These are phyloP conservation scores for Cairina moschata DNA, from an alignment of 2,113 vertebrate genomes.

Conservation along the genomic window DNA sequence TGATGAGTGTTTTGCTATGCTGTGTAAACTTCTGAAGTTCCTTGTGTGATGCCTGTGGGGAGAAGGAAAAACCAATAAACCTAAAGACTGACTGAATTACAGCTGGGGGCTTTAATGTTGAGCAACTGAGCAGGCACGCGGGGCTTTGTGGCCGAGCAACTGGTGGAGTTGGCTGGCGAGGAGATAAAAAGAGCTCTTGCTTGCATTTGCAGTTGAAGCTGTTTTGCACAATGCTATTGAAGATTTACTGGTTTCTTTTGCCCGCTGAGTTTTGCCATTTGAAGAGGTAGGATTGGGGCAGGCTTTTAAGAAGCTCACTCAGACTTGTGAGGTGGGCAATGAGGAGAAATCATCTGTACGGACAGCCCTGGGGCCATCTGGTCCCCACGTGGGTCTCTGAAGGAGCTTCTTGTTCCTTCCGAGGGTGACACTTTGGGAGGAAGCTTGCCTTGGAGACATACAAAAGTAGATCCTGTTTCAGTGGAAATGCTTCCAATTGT, in stretches of 20 bases:
- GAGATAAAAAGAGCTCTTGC: not conserved
- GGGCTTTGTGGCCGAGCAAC: not conserved
- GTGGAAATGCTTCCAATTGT: not conserved
- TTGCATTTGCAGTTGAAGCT: not conserved
- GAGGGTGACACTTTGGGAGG: not conserved
- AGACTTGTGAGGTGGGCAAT: not conserved
- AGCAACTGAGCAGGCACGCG: not conserved
- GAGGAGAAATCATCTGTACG: rapidly evolving
- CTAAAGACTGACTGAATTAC: not conserved
- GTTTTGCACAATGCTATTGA: not conserved
- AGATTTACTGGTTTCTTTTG: not conserved
- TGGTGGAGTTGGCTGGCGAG: not conserved
- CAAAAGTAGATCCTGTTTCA: not conserved
- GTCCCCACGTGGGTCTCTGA: not conserved
- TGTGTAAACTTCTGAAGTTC: not conserved
- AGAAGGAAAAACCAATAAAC: not conserved
- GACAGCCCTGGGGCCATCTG: rapidly evolving
- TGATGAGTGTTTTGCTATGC: not conserved
- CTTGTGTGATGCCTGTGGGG: not conserved
- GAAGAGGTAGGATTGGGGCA: not conserved
- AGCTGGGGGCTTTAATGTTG: not conserved
- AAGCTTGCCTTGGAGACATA: not conserved
- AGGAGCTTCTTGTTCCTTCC: not conserved
- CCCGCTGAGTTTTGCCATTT: not conserved
- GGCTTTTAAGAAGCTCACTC: not conserved